phyloP scores from a whole-genome alignment of 2,113 vertebrate species.

The Maccullochella peelii region DNA sequence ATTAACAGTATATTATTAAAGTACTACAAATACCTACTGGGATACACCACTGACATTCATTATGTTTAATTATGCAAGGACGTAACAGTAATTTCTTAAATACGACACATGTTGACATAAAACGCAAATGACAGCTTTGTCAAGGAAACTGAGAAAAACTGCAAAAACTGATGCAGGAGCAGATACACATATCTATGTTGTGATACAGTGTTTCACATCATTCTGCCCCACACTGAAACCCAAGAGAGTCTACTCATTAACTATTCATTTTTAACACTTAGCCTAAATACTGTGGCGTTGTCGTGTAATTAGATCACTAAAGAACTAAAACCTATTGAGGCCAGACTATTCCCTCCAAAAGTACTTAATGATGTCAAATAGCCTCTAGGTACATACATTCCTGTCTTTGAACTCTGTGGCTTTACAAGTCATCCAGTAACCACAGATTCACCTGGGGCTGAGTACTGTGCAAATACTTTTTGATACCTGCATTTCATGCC shows the following conservation, averaged over 20 bases:
- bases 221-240: conserved; percentile 9
- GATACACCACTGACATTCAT: background rate
- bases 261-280: conserved; percentile 57
- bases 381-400: background rate
- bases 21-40: background rate
- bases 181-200: background rate
- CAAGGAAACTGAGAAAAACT: background rate
- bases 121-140: background rate
- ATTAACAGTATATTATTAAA: background rate
- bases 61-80: background rate
- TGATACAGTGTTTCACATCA: background rate
- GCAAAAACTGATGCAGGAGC: background rate
- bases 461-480: background rate
- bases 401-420: background rate
- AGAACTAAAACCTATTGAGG: conserved; percentile 23
- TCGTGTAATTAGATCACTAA: conserved; percentile 7
- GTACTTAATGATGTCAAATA: background rate
- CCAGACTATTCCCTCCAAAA: background rate
- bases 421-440: background rate
- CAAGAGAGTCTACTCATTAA: conserved; percentile 41
- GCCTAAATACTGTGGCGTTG: conserved; percentile 29
- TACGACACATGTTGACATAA: background rate
- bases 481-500: background rate
- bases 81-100: background rate
- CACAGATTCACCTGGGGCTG: background rate